Base-by-base conservation (phyloP, 1,140 invertebrate genomes). In the Eueides isabella region DNA sequence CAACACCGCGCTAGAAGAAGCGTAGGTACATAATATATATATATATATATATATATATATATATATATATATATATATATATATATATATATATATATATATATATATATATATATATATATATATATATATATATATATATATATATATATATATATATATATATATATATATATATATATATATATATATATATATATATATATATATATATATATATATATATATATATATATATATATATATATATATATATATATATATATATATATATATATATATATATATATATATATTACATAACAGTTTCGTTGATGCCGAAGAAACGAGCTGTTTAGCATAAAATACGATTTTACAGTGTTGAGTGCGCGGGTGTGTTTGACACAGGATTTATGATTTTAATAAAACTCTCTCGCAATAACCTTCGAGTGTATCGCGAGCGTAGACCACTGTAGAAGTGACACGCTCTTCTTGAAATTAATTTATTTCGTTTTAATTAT, bases 331-430 rank as follows among this genome's bases (percentile, higher is more conserved):
- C 66, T 84, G 80, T 86, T 89, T 89, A 88, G 85, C 84, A 89
- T 90, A 85, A 87, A 86, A 80, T 85, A 86, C 83, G 82, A 82
- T 82, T 79, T 82, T 90, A 89, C 83, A 85, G 82, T 81, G 84
- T 83, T 77, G 75, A 84, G 78, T 68, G 79, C 88, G 80, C 90
- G 85, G 87, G 81, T 92, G 90, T 82, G 85, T 89, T 87, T 90
- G 89, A 91, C 89, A 81, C 67, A 72, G 81, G 88, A 91, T 91
- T 91, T 91, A 91, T 91, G 85, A 89, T 88, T 90, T 91, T 91
- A 90, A 91, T 91, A 91, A 90, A 90, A 90, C 85, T 84, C 85
- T 84, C 81, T 82, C 77, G 83, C 84, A 80, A 85, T 81, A 86
- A 85, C 80, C 82, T 78, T 85, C 85, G 77, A 85, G 79, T 85